phyloP scores from a whole-genome alignment of 2,797 vertebrate genomes.

The Hyperoplus lanceolatus region DNA sequence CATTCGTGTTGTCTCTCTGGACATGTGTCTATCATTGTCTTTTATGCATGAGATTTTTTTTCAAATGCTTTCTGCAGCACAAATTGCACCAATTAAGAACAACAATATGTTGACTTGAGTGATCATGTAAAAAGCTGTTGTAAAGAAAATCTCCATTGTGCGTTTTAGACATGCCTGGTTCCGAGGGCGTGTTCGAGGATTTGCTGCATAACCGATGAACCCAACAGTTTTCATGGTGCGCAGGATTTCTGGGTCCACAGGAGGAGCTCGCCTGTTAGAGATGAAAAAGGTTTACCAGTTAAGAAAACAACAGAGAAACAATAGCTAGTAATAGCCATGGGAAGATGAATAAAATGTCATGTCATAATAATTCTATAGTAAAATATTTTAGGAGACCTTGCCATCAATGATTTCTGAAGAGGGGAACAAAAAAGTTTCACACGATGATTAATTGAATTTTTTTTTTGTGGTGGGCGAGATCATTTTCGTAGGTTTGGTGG shows the following conservation, averaged over 20 bases:
- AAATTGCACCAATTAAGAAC: too few relatives aligned
- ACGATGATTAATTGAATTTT: background rate
- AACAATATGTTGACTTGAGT: too few relatives aligned
- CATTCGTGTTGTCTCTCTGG: too few relatives aligned
- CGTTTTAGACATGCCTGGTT: conserved; percentile 88
- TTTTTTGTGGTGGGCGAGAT: background rate
- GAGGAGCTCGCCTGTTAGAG: conserved; percentile 89
- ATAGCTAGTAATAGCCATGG: too few relatives aligned
- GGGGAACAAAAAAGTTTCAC: conserved; percentile 39
- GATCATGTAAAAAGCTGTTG: background rate
- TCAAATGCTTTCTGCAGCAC: too few relatives aligned
- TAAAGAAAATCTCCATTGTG: background rate
- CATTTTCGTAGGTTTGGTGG: background rate
- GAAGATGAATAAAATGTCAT: background rate
- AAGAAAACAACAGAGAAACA: background rate
- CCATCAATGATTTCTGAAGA: background rate
- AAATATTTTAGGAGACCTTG: conserved; percentile 3
- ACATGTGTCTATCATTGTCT: too few relatives aligned
- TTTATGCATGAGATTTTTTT: too few relatives aligned
- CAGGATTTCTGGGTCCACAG: conserved; percentile 95
- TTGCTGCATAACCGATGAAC: conserved; percentile 97
- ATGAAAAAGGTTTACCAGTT: background rate
- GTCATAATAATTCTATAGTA: background rate
- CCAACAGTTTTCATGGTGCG: conserved; percentile 99
- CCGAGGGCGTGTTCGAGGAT: conserved; percentile 93